phyloP scores from a whole-genome alignment of 2,797 vertebrate species.

The Staurois parvus region DNA sequence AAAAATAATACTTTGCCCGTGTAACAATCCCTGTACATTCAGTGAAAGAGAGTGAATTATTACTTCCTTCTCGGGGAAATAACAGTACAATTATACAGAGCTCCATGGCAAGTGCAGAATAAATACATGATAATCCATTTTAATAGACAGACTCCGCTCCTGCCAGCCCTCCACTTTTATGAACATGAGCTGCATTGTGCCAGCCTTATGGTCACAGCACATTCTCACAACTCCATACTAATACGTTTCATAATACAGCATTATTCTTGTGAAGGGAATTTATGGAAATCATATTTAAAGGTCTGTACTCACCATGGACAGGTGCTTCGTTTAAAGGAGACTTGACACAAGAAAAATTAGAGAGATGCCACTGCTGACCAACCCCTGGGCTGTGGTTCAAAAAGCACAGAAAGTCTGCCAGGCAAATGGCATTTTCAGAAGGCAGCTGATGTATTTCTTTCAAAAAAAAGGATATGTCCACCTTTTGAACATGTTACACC shows the following conservation, averaged over 20 bases:
- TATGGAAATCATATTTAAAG: not conserved
- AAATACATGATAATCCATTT: constrained; percentile 37
- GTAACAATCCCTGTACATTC: not conserved
- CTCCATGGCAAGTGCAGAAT: not conserved
- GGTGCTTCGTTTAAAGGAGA: too few species aligned
- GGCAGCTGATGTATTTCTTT: too few species aligned
- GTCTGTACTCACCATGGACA: not conserved
- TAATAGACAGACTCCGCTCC: not conserved
- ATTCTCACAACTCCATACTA: not conserved
- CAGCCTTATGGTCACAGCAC: not conserved
- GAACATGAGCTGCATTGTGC: constrained; percentile 5
- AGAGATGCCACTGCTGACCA: too few species aligned
- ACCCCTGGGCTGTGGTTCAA: too few species aligned
- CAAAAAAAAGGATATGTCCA: too few species aligned
- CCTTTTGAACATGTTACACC: too few species aligned
- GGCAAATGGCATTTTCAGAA: too few species aligned
- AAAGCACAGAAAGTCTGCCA: too few species aligned
- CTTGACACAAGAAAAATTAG: too few species aligned
- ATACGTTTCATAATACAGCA: not conserved
- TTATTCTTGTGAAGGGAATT: not conserved
- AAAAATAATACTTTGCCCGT: not conserved
- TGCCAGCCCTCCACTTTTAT: constrained; percentile 1
- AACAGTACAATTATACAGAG: not conserved
- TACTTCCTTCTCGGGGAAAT: not conserved
- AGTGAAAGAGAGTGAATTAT: constrained; percentile 5